Base-by-base conservation (phyloP, 92 coral and sea anemone species). In the Meandrina meandrites region DNA sequence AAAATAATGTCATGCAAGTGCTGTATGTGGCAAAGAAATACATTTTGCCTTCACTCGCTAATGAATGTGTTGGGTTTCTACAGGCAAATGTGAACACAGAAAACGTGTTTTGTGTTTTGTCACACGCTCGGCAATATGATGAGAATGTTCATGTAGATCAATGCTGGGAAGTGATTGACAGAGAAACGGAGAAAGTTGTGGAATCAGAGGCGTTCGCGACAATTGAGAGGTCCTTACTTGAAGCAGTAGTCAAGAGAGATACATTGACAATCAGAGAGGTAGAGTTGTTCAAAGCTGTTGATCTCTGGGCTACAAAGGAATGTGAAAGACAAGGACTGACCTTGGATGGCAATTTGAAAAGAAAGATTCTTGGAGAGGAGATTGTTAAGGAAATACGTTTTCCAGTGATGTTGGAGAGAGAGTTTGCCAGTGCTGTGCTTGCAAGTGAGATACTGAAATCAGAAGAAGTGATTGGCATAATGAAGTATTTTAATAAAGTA, bases 91-190 rank as follows among this genome's bases (percentile, higher is more conserved):
- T 81, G 9, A 58, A 60, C 40, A 5, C 28, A 18, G 75, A 6
- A 36, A 81, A 81, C 57, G 84, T 81, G 45, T 67, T 64, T 40
- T 64, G 27, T 21, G 28, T 81, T 70, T 22, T 81, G 62, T 22
- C 85, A 1, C 47, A 36, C 9, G 83, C 71, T 40, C 48, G 32
- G 58, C 45, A 56, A 35, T 79, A 79, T 79, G 48, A 79, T 18
- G 68, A 79, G 69, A 34, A 30, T 7, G 47, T 3, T 58, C 69
- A 51, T 31, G 68, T 19, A 50, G 70, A 57, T 56, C 69, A 53
- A 17, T 79, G 83, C 83, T 79, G 83, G 83, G 83, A 79, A 40
- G 18, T 56, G 83, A 64, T 79, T 57, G 83, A 79, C 13, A 31
- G 50, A 21, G 54, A 79, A 32, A 56, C 83, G 8, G 28, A 79